Evolutionary conservation across 2,797 vertebrate genomes (phyloP), one percentile per base, ranked within the genome.

Genomic region (Sparidentex hasta): DNA sequence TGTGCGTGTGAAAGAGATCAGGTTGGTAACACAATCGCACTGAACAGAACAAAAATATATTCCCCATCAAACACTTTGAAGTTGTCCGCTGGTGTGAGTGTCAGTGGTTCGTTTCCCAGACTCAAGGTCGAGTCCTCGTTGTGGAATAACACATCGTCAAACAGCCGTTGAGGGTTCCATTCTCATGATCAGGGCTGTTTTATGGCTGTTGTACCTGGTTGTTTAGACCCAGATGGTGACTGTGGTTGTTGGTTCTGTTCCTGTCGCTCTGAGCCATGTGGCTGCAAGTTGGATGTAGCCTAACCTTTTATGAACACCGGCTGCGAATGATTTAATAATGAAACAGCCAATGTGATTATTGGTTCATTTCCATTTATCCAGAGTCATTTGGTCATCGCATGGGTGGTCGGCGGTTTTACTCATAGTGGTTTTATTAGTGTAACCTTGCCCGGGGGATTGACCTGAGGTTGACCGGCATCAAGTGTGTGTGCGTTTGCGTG

Each of bases 291-390:
- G 71, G 64, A 73, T 33, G 58, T 61, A 58, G 72, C 5, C 11
- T 70, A 48, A 67, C 67, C 61, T 66, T 87, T 83, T 75, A 78
- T 76, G 51, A 86, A 79, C 29, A 61, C 71, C 74, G 78, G 58
- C 76, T 68, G 74, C 57, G 67, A 84, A 75, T 86, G 78, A 87
- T 83, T 91, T 76, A 76, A 86, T 84, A 80, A 86, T 65, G 59
- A 86, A 86, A 81, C 65, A 85, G 81, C 65, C 81, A 2, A 61
- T 87, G 89, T 90, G 88, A 90, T 90, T 83, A 90, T 82, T 90
- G 89, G 88, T 84, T 74, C 67, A 61, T 67, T 86, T 91, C 87
- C 89, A 88, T 84, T 83, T 51, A 71, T 80, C 69, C 69, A 55
- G 70, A 86, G 71, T 87, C 81, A 81, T 86, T 55, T 81, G 83